These are phyloP conservation scores for Sebastes jordani DNA, from an alignment of 2,797 vertebrate species.

Conservation along the genomic window DNA sequence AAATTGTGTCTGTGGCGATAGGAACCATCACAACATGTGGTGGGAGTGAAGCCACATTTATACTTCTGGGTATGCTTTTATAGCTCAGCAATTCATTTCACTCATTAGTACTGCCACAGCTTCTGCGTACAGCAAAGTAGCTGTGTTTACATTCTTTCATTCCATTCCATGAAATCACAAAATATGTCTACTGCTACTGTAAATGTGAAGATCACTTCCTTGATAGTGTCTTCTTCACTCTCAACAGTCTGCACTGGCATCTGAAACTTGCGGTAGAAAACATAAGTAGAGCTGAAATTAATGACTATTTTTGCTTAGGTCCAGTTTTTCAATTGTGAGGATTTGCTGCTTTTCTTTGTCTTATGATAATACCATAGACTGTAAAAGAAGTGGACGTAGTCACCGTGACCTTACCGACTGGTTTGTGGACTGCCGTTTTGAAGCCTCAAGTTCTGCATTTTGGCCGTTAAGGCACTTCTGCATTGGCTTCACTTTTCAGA, in stretches of 20 bases:
- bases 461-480: not conserved
- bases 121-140: not conserved
- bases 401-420: not conserved
- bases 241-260: not conserved
- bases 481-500: not conserved
- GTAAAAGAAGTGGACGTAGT: not conserved
- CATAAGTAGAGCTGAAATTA: not conserved
- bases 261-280: not conserved
- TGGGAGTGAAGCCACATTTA: not conserved
- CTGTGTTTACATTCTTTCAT: not conserved
- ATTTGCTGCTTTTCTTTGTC: not conserved
- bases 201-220: not conserved
- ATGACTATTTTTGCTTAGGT: not conserved
- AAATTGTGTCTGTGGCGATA: constrained; percentile 17
- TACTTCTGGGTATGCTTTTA: not conserved
- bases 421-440: not conserved
- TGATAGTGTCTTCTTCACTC: not conserved
- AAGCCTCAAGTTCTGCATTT: not conserved
- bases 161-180: not conserved
- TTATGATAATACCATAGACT: not conserved
- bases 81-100: not conserved
- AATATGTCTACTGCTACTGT: not conserved
- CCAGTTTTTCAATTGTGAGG: not conserved
- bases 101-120: not conserved
- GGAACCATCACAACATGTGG: constrained; percentile 9